A percentile compares a stretch with the other conserved stretches of the same genome.
Evolutionary conservation across 2,888 invertebrate species (phyloP).

Genomic region (Drosophila multiciliata): DNA sequence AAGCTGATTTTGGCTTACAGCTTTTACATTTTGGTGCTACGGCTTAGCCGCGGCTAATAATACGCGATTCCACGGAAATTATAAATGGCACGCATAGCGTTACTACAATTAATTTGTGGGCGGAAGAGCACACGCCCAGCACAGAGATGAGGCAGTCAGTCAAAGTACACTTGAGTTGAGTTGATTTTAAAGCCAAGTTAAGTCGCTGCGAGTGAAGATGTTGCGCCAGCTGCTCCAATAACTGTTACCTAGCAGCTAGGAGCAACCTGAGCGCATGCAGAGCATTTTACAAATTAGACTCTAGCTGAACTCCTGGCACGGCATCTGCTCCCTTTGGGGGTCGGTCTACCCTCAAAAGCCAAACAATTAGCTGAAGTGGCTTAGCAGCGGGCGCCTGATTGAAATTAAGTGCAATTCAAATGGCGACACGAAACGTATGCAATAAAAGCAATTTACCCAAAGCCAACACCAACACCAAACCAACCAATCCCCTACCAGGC

Average conservation of each 20-base stretch:
- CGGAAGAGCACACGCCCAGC: slow-evolving; percentile 2
- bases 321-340: slow-evolving; percentile 10
- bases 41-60: slow-evolving; percentile 69
- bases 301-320: slow-evolving; percentile 1
- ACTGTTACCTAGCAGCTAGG: slow-evolving; percentile 69
- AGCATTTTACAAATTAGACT: slow-evolving; percentile 70
- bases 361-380: slow-evolving; percentile 77
- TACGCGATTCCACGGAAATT: slow-evolving; percentile 60
- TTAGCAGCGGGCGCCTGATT: slow-evolving; percentile 77
- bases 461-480: slow-evolving; percentile 32
- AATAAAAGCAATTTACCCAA: slow-evolving; percentile 78
- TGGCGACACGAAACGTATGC: slow-evolving; percentile 75
- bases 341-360: slow-evolving; percentile 49
- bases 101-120: slow-evolving; percentile 72
- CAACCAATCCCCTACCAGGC: neutral
- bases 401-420: slow-evolving; percentile 79
- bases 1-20: slow-evolving; percentile 31
- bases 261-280: slow-evolving; percentile 30
- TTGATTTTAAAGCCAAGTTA: slow-evolving; percentile 75
- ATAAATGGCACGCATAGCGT: slow-evolving; percentile 55
- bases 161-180: slow-evolving; percentile 56
- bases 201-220: slow-evolving; percentile 53
- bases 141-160: neutral
- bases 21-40: slow-evolving; percentile 24
- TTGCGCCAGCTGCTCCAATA: slow-evolving; percentile 25